These are phyloP conservation scores for Papilio protenor DNA, from an alignment of 2,888 invertebrate genomes.

Conservation along the genomic window DNA sequence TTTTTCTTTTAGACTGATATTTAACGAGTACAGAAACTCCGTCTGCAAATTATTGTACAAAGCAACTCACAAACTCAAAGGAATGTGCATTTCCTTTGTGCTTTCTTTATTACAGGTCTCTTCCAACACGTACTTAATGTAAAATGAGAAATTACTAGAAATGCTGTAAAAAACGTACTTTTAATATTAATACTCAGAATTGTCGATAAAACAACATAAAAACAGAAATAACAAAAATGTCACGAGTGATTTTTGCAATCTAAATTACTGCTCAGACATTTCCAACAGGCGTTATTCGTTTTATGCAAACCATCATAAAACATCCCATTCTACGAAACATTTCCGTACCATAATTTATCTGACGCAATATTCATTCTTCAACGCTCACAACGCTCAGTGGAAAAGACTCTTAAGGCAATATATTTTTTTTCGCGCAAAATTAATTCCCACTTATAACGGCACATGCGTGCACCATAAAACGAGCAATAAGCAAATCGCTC, in stretches of 20 bases:
- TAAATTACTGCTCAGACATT: background rate
- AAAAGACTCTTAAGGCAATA: background rate
- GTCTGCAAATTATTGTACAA: conserved; percentile 20
- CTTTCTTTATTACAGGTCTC: background rate
- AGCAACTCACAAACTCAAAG: conserved; percentile 17
- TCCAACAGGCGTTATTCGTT: background rate
- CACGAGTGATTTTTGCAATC: background rate
- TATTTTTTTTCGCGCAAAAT: conserved; percentile 21
- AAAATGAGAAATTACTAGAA: background rate
- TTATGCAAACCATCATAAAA: background rate
- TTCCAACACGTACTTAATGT: background rate
- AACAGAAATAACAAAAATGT: background rate
- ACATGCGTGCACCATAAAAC: conserved; percentile 20
- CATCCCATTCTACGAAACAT: background rate
- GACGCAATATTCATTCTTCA: background rate
- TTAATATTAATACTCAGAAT: background rate
- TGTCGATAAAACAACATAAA: background rate
- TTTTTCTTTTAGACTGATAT: conserved; percentile 8
- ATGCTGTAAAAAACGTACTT: background rate
- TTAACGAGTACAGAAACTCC: conserved; percentile 13
- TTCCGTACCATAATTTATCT: background rate
- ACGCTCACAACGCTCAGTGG: background rate
- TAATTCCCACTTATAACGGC: conserved; percentile 24
- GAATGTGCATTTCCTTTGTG: conserved; percentile 8
- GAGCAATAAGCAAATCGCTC: conserved; percentile 30